Percentiles rank a stretch among this genome's conserved stretches.
Conservation (phyloP, 1,140 invertebrate species). For the Dendroctonus valens region DNA sequence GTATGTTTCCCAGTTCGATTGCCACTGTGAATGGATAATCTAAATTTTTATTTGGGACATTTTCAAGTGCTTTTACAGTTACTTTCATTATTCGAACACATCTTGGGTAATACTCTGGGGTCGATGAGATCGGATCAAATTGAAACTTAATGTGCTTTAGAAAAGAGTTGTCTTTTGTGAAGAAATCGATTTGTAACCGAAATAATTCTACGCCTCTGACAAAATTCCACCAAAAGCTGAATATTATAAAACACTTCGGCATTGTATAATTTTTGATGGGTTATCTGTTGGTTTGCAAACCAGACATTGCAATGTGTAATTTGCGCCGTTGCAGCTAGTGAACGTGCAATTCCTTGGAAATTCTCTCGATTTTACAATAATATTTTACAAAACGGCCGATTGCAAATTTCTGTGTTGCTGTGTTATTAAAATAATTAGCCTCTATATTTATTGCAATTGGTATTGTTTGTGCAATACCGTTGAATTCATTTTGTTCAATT, state of each 20-base stretch:
- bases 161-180: too few relatives aligned
- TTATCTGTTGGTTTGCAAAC: conserved; percentile 11
- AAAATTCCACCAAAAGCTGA: not conserved
- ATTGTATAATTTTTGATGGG: conserved; percentile 19
- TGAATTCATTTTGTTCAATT: not conserved
- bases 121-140: too few relatives aligned
- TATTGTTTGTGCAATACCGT: not conserved
- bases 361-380: conserved; percentile 15
- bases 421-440: conserved; percentile 7
- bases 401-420: conserved; percentile 8
- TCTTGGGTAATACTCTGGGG: too few relatives aligned
- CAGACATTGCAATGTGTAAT: conserved; percentile 12
- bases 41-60: too few relatives aligned
- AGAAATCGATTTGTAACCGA: too few relatives aligned
- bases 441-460: conserved; percentile 7
- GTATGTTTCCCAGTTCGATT: too few relatives aligned
- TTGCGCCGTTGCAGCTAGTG: conserved; percentile 4
- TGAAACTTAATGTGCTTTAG: too few relatives aligned
- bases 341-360: conserved; percentile 18
- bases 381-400: conserved; percentile 16
- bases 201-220: too few relatives aligned
- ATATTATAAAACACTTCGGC: conserved; percentile 10
- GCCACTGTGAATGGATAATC: too few relatives aligned
- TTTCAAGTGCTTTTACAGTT: too few relatives aligned
- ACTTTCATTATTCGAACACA: too few relatives aligned